Conservation (phyloP, 1,140 invertebrate genomes). For the Asobara japonica region DNA sequence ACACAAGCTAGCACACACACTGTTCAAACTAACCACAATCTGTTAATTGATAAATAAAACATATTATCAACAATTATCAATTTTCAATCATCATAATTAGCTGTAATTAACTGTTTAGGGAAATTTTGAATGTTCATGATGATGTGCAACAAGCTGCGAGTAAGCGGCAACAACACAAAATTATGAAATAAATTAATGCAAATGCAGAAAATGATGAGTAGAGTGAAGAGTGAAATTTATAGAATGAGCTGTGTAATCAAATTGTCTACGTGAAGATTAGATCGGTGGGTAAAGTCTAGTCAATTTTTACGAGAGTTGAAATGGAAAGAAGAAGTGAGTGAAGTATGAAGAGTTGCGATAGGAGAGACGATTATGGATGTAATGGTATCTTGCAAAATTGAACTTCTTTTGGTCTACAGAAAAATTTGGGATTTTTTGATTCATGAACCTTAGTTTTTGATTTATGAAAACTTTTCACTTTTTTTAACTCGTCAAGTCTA, state of each 20-base stretch:
- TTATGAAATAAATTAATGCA: slow-evolving; percentile 1
- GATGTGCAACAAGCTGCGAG: slow-evolving; percentile 5
- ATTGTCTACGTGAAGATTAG: background rate
- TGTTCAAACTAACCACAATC: background rate
- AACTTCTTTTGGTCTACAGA: too few species aligned
- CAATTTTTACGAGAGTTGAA: too few species aligned
- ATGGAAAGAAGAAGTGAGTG: background rate
- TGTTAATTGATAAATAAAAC: background rate
- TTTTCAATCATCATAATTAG: background rate
- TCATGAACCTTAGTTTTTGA: too few species aligned
- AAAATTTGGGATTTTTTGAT: too few species aligned
- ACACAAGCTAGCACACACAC: background rate
- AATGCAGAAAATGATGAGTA: background rate
- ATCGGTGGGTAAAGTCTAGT: too few species aligned
- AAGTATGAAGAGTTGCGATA: background rate
- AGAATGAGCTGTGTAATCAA: background rate
- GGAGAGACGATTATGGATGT: background rate
- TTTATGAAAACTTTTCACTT: too few species aligned
- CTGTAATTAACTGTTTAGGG: too few species aligned
- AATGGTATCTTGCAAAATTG: background rate
- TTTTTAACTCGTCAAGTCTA: too few species aligned
- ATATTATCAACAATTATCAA: background rate
- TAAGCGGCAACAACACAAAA: slow-evolving; percentile 10
- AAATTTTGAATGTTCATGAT: background rate
- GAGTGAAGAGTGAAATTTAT: too few species aligned